Evolutionary conservation across 64 coral and sea anemone species (phyloP).

Genomic region (Pachyseris speciosa): DNA sequence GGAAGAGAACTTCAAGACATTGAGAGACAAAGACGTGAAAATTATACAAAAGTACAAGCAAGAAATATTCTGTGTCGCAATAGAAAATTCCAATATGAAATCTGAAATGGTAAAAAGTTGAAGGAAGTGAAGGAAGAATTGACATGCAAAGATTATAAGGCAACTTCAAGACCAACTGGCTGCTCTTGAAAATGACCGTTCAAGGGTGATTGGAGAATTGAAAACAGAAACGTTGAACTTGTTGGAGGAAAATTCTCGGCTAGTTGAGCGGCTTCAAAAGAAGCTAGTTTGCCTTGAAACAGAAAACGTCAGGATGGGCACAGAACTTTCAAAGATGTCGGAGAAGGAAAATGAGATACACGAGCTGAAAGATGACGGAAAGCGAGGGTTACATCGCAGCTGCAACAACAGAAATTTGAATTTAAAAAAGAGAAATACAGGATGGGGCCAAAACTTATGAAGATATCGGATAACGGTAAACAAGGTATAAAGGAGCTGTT

Average conservation of each 20-base stretch:
- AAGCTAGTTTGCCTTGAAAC: neutral
- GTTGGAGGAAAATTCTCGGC: neutral
- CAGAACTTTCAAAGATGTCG: neutral
- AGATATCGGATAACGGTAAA: neutral
- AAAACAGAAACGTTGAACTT: too few relatives aligned
- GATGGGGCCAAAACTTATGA: neutral
- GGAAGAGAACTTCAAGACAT: neutral
- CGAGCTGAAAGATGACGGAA: neutral
- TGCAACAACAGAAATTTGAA: neutral
- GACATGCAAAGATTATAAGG: too few relatives aligned
- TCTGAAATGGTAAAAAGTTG: neutral
- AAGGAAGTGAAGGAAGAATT: neutral
- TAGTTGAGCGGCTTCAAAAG: neutral
- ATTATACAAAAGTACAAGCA: neutral
- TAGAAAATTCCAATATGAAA: neutral
- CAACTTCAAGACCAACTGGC: neutral
- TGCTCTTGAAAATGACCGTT: neutral
- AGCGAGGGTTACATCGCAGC: neutral
- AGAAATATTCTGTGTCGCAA: too few relatives aligned
- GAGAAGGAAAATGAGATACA: neutral
- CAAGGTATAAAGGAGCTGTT: neutral
- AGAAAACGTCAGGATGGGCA: neutral
- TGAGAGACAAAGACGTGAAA: neutral
- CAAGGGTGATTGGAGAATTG: neutral
- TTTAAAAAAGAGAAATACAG: neutral